These are phyloP conservation scores for Acanthornis magna DNA, from an alignment of 2,797 vertebrate genomes.

Conservation along the genomic window DNA sequence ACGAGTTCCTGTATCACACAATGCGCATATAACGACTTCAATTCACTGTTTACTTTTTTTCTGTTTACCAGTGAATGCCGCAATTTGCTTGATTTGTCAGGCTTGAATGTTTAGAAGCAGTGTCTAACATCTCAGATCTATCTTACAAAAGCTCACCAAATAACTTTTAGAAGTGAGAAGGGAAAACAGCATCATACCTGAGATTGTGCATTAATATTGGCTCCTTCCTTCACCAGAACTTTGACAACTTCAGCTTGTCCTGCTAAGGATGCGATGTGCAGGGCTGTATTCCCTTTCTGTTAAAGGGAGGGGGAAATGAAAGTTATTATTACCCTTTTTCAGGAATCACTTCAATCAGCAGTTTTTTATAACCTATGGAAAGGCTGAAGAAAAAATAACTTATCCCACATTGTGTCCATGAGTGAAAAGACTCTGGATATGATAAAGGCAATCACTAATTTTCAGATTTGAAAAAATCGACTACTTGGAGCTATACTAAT, in stretches of 20 bases:
- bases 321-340: not conserved
- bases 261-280: slow-evolving; percentile 96
- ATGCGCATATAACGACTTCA: not conserved
- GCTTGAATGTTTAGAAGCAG: not conserved
- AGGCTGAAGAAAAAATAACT: not conserved
- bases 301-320: not conserved
- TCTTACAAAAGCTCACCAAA: not conserved
- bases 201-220: slow-evolving; percentile 93
- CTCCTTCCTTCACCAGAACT: slow-evolving; percentile 90
- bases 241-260: slow-evolving; percentile 92
- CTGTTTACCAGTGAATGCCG: not conserved
- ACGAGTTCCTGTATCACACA: not conserved
- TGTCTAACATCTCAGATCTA: not conserved
- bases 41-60: not conserved
- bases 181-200: slow-evolving; percentile 79
- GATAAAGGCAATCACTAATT: not conserved
- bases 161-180: not conserved
- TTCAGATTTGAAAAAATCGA: not conserved
- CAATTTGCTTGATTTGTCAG: not conserved
- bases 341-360: not conserved
- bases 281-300: slow-evolving; percentile 97
- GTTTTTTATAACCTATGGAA: not conserved
- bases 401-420: too few relatives aligned
- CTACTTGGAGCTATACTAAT: not conserved
- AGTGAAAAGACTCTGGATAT: not conserved